Conservation (phyloP, 2,888 invertebrate species). For the Palloptera scutellata region DNA sequence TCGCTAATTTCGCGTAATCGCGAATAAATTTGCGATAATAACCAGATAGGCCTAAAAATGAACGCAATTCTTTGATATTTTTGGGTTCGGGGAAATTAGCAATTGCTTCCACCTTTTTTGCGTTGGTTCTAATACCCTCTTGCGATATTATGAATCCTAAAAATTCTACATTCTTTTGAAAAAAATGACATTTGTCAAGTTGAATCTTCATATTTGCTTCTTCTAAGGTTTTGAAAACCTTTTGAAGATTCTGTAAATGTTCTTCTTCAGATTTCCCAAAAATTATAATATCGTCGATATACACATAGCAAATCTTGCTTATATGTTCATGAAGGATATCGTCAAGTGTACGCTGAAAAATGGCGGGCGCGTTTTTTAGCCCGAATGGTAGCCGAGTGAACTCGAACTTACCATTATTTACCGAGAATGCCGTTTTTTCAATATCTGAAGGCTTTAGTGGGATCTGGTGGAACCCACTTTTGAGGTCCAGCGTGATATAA, state of each 20-base stretch:
- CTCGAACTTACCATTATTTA: slow-evolving; percentile 35
- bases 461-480: slow-evolving; percentile 31
- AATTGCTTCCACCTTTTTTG: slow-evolving; percentile 27
- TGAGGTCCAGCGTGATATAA: slow-evolving; percentile 21
- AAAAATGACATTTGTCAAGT: slow-evolving; percentile 32
- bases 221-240: slow-evolving; percentile 25
- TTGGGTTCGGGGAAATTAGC: slow-evolving; percentile 20
- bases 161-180: slow-evolving; percentile 32
- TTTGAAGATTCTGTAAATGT: slow-evolving; percentile 12
- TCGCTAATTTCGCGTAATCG: slow-evolving; percentile 35
- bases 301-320: slow-evolving; percentile 25
- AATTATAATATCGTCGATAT: slow-evolving; percentile 38
- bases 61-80: slow-evolving; percentile 34
- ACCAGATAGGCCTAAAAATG: slow-evolving; percentile 33
- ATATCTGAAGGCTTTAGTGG: slow-evolving; percentile 33
- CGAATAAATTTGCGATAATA: slow-evolving; percentile 38
- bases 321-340: slow-evolving; percentile 37
- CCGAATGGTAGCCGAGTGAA: slow-evolving; percentile 33
- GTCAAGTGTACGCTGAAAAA: slow-evolving; percentile 41
- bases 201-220: slow-evolving; percentile 28
- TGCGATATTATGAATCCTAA: slow-evolving; percentile 30
- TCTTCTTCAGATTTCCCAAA: slow-evolving; percentile 25
- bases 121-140: slow-evolving; percentile 32
- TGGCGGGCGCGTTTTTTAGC: slow-evolving; percentile 31
- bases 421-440: slow-evolving; percentile 40